Percentiles rank a stretch among this genome's conserved stretches.
Conservation (phyloP, 1,140 invertebrate species). For the Cataglyphis hispanica region DNA sequence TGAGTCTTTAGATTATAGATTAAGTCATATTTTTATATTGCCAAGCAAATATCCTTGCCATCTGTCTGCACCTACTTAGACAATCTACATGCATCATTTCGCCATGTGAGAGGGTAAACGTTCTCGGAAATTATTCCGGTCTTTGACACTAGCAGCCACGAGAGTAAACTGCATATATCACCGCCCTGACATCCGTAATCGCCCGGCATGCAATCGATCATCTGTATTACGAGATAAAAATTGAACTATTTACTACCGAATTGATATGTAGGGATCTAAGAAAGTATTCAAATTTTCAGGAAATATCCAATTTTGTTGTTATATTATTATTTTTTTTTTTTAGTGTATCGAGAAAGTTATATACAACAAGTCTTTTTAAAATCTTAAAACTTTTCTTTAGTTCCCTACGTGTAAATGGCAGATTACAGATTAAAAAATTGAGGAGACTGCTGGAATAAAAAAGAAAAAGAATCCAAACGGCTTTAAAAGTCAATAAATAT, state of each 20-base stretch:
- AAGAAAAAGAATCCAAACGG: background rate
- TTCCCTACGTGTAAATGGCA: background rate
- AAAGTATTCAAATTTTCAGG: conserved; percentile 10
- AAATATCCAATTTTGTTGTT: background rate
- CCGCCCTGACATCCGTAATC: conserved; percentile 94
- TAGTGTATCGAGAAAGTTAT: background rate
- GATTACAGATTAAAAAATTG: background rate
- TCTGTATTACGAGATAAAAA: conserved; percentile 82
- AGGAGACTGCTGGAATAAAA: conserved; percentile 4
- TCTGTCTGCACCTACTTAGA: conserved; percentile 81
- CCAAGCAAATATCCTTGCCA: conserved; percentile 19
- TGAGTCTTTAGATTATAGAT: background rate
- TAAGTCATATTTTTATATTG: conserved; percentile 18
- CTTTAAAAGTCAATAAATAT: background rate
- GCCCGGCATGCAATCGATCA: conserved; percentile 93
- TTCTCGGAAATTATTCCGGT: conserved; percentile 87
- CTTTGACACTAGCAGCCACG: conserved; percentile 90
- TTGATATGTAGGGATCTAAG: background rate
- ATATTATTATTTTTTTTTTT: background rate
- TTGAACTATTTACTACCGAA: background rate
- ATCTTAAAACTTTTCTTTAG: conserved; percentile 14
- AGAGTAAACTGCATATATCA: conserved; percentile 92
- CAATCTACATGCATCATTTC: conserved; percentile 88
- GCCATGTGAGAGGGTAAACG: conserved; percentile 90
- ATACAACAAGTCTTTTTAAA: background rate